Conservation (phyloP, 1,140 invertebrate species). For the Microplitis mediator region DNA sequence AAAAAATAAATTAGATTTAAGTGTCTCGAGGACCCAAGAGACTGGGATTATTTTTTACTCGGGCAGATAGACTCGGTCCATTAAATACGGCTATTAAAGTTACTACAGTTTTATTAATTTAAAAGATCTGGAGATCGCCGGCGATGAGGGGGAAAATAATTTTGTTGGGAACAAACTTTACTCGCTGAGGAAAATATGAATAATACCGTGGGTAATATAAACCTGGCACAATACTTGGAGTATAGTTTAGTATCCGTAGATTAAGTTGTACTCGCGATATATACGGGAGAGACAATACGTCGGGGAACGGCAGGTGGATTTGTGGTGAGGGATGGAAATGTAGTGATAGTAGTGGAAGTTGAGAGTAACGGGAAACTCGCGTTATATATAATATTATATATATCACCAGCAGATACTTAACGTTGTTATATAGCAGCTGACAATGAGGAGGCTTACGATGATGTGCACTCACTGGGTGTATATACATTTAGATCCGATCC, state of each 20-base stretch:
- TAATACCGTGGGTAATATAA: too few species aligned
- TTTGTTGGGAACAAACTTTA: neutral
- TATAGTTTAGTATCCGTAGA: too few species aligned
- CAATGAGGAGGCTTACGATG: conserved; percentile 3
- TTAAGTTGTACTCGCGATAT: too few species aligned
- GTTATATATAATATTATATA: neutral
- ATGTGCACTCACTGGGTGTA: neutral
- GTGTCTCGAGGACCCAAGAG: too few species aligned
- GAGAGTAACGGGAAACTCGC: neutral
- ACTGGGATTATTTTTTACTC: too few species aligned
- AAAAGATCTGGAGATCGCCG: too few species aligned
- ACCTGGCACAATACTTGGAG: too few species aligned
- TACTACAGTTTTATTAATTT: too few species aligned
- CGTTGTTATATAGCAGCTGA: conserved; percentile 1
- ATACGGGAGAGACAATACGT: neutral
- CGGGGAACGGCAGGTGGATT: neutral
- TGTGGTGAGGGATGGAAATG: neutral
- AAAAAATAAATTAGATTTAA: too few species aligned
- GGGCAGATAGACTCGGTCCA: too few species aligned
- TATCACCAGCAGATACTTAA: neutral
- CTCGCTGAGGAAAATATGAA: neutral
- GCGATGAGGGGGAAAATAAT: conserved; percentile 1
- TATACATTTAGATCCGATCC: neutral
- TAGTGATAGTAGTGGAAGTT: neutral
- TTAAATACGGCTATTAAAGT: too few species aligned